Percentiles rank a stretch among this genome's conserved stretches.
Conservation (phyloP, 2,113 vertebrate species). For the Camelus bactrianus region DNA sequence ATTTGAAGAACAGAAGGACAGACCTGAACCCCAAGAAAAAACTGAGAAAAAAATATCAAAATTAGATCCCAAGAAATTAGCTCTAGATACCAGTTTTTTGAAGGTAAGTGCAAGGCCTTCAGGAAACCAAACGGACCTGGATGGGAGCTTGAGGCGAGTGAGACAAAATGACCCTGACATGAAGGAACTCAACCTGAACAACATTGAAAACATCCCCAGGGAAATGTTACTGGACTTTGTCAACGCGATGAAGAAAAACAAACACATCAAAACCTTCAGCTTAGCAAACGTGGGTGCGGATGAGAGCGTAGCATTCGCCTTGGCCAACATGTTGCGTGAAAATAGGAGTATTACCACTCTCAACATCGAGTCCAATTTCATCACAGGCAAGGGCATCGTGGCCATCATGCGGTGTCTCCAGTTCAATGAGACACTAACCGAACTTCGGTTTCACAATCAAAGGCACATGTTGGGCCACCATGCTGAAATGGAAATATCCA, state of each 20-base stretch:
- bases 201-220: constrained; percentile 98
- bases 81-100: constrained; percentile 91
- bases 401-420: constrained; percentile 98
- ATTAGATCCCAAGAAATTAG: constrained; percentile 93
- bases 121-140: constrained; percentile 97
- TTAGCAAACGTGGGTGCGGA: constrained; percentile 97
- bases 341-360: constrained; percentile 95
- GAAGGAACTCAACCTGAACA: constrained; percentile 98
- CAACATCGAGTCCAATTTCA: constrained; percentile 97
- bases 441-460: constrained; percentile 99
- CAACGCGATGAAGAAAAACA: constrained; percentile 95
- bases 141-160: constrained; percentile 93
- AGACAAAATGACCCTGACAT: constrained; percentile 92
- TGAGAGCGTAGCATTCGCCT: constrained; percentile 91
- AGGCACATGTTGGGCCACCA: constrained; percentile 98
- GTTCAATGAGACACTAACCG: constrained; percentile 96
- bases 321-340: constrained; percentile 98
- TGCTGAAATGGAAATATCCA: constrained; percentile 97
- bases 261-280: constrained; percentile 93
- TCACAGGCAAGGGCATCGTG: constrained; percentile 96
- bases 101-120: constrained; percentile 97
- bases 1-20: constrained; percentile 54
- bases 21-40: constrained; percentile 83
- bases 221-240: constrained; percentile 97
- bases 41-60: constrained; percentile 92